These are phyloP conservation scores for Ophiodon elongatus DNA, from an alignment of 2,113 vertebrate genomes.

Conservation along the genomic window DNA sequence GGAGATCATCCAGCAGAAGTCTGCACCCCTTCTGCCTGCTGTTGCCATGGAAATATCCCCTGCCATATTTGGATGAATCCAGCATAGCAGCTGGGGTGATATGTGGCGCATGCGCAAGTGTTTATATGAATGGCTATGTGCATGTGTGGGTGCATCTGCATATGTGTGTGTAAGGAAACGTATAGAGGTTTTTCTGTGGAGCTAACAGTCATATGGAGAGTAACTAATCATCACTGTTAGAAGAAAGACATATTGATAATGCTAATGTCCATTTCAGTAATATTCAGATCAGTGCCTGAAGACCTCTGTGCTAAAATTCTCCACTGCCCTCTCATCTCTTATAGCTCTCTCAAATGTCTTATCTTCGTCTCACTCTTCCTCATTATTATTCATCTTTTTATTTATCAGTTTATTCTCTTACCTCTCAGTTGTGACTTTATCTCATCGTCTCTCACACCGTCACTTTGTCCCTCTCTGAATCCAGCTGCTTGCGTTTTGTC, in stretches of 20 bases:
- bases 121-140: constrained; percentile 70
- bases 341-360: background rate
- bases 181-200: constrained; percentile 13
- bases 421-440: constrained; percentile 9
- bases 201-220: background rate
- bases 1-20: constrained; percentile 65
- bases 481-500: constrained; percentile 37
- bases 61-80: constrained; percentile 76
- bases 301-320: background rate
- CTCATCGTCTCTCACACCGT: background rate
- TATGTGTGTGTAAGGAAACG: constrained; percentile 34
- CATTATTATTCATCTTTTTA: background rate
- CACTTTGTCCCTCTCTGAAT: constrained; percentile 13
- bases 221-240: background rate
- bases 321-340: background rate
- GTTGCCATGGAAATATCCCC: constrained; percentile 82
- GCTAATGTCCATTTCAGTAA: constrained; percentile 9
- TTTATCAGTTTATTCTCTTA: background rate
- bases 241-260: constrained; percentile 7
- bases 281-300: background rate
- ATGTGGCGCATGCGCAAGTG: constrained; percentile 61
- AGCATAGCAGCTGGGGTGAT: constrained; percentile 71
- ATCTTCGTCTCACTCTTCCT: background rate
- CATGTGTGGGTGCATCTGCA: constrained; percentile 52
- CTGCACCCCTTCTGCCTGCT: constrained; percentile 73